Base-by-base conservation (phyloP, 2,113 vertebrate genomes). In the western clawed frog (Xenopus tropicalis) region DNA sequence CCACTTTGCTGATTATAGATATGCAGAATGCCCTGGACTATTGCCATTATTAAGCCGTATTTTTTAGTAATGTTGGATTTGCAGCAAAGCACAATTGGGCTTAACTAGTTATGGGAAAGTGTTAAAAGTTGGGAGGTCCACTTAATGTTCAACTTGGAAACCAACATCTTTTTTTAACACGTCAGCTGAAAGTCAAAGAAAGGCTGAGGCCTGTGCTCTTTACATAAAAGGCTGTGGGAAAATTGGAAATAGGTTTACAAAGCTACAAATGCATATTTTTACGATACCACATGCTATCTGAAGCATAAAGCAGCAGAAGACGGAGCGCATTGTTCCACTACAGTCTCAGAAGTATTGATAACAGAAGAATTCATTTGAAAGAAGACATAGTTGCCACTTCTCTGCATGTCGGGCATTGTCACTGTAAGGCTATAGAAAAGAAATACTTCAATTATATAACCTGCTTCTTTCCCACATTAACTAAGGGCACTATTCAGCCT, bases 391-490 rank as follows among this genome's bases (percentile, higher is more conserved):
- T 59, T 59, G 23, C 57, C 22, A 59, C 22, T 59, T 59, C 57
- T 24, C 57, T 59, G 21, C 21, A 59, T 59, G 57, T 11, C 57
- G 21, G 21, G 20, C 16, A 59, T 23, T 23, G 57, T 59, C 57
- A 22, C 57, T 59, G 57, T 24, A 59, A 22, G 22, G 57, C 57
- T 59, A 22, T 59, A 24, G 57, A 59, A 59, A 59, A 59, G 3
- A 59, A 59, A 59, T 59, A 59, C 20, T 59, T 59, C 22, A 59
- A 59, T 59, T 59, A 59, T 59, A 59, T 20, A 59, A 24, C 57
- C 57, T 59, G 57, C 57, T 59, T 59, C 25, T 59, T 59, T 59
- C 57, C 57, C 57, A 59, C 57, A 59, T 59, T 59, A 59, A 24
- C 57, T 24, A 54, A 59, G 57, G 57, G 4, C 57, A 24, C 20